These are phyloP conservation scores for Tenthredo notha DNA, from an alignment of 2,888 invertebrate species.

Conservation along the genomic window DNA sequence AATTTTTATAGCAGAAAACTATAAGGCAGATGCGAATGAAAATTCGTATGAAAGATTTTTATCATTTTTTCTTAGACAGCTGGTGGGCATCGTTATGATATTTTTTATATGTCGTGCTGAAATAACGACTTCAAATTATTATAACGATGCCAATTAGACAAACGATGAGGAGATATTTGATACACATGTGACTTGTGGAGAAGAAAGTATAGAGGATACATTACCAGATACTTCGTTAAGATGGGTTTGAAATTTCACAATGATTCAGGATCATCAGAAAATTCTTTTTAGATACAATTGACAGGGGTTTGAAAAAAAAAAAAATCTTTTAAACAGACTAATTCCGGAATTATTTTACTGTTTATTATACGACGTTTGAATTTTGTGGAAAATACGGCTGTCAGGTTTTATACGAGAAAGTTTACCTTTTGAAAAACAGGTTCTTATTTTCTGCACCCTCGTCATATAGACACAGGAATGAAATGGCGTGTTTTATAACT, in stretches of 20 bases:
- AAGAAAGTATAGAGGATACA: background rate
- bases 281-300: background rate
- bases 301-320: background rate
- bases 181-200: background rate
- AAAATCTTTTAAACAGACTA: background rate
- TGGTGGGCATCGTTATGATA: background rate
- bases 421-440: background rate
- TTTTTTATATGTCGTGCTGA: background rate
- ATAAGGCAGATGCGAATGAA: no score
- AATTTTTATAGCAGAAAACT: no score
- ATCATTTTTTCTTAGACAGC: background rate
- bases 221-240: background rate
- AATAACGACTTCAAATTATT: background rate
- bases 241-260: background rate
- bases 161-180: background rate
- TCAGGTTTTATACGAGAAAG: background rate
- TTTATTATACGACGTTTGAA: background rate
- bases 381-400: background rate
- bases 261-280: background rate
- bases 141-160: background rate
- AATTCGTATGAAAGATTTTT: background rate
- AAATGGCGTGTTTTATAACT: constrained; percentile 19
- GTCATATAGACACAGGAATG: constrained; percentile 55
- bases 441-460: constrained; percentile 49
- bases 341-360: background rate